These are phyloP conservation scores for Eilema caniola DNA, from an alignment of 2,888 invertebrate species.

Conservation along the genomic window DNA sequence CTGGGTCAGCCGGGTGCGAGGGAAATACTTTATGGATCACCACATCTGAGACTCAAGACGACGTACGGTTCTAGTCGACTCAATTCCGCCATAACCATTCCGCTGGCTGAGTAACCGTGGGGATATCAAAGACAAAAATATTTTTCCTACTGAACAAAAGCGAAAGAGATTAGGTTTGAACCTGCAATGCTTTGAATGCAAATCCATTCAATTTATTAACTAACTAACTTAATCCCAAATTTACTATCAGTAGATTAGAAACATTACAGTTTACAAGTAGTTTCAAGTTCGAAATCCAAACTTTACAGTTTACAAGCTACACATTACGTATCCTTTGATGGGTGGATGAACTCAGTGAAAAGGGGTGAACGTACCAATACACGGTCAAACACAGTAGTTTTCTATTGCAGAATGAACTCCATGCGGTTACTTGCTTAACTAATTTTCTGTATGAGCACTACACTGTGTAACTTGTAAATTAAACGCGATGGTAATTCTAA, in stretches of 20 bases:
- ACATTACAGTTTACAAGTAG: too few species aligned
- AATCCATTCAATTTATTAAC: not conserved
- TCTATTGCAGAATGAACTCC: constrained; percentile 29
- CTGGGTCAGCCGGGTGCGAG: too few species aligned
- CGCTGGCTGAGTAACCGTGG: too few species aligned
- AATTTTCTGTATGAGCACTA: constrained; percentile 22
- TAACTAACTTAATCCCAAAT: not conserved
- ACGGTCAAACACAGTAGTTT: constrained; percentile 15
- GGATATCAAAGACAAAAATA: not conserved
- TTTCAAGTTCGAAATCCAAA: not conserved
- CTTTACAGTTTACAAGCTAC: constrained; percentile 4
- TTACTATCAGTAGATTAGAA: not conserved
- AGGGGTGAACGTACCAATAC: constrained; percentile 36
- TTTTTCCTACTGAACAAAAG: not conserved
- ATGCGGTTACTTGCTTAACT: not conserved
- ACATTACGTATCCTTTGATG: constrained; percentile 21
- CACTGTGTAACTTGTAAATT: constrained; percentile 21
- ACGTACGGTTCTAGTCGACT: too few species aligned
- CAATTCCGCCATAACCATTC: too few species aligned
- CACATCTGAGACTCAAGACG: too few species aligned
- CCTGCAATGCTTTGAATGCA: not conserved
- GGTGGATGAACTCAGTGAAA: constrained; percentile 29
- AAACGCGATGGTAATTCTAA: constrained; percentile 24
- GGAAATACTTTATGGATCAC: too few species aligned
- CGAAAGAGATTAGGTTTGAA: not conserved